Evolutionary conservation across 92 coral and sea anemone species (phyloP), one percentile per base, ranked within the genome.

Genomic region (Porites cylindrica): DNA sequence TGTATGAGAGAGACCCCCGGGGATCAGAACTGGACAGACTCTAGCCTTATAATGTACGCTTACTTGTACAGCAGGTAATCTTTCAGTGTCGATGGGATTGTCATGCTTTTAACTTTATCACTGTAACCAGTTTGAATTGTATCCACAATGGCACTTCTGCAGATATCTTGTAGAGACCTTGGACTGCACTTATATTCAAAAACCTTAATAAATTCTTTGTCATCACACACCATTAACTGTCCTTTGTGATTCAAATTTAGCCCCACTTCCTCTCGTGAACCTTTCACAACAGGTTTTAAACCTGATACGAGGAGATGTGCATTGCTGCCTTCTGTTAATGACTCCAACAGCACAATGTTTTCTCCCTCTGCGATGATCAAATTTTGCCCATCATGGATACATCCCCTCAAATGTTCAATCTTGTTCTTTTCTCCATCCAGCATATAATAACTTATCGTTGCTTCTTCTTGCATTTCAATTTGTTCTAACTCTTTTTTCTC

Each of bases 371-470:
- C 87, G 73, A 87, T 50, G 69, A 87, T 76, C 9, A 87, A 47
- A 47, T 87, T 81, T 81, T 81, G 66, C 53, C 87, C 91, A 87
- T 87, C 91, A 64, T 87, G 87, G 19, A 70, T 87, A 59, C 81
- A 7, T 51, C 91, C 81, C 43, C 21, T 23, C n/a, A 80, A 10
- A 51, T 26, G 18, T 12, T 72, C 75, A 8, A 63, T 59, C 56
- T 38, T 54, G 51, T 58, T 81, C 43, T 72, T 77, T 83, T 87
- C 87, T 20, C 87, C 91, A 60, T 81, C 26, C 9, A 87, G 70
- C 60, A 53, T 19, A 52, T 65, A 87, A 51, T 87, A 67, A 5
- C 87, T 70, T 67, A 87, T 87, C 14, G 16, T 32, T 18, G 29
- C 69, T 18, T 81, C 87, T 73, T 80, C 82, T 60, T 81, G 51